Conservation (phyloP, 2,113 vertebrate species). For the Plecturocebus donacophilus region DNA sequence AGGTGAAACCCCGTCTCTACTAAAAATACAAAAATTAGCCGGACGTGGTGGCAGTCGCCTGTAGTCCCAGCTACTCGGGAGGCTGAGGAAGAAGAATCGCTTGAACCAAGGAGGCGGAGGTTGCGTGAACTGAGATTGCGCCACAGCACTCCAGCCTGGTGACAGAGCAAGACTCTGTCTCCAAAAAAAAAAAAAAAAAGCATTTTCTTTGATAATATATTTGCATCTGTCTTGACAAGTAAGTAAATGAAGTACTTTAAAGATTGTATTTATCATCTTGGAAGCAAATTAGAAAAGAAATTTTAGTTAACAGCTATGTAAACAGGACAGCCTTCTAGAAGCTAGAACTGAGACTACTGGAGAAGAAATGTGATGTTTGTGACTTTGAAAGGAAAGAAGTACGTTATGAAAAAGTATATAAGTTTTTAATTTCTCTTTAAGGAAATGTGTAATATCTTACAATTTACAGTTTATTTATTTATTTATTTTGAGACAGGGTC, state of each 20-base stretch:
- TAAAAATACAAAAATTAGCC: no score
- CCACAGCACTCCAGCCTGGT: no score
- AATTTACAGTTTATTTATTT: not conserved
- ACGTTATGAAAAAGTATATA: not conserved
- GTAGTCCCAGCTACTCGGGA: no score
- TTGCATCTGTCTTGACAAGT: not conserved
- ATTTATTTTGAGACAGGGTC: no score
- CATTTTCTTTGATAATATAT: not conserved
- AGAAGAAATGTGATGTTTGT: not conserved
- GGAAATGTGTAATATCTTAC: constrained; percentile 8
- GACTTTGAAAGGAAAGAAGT: not conserved
- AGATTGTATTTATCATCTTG: not conserved
- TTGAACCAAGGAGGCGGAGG: no score
- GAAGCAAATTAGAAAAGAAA: not conserved
- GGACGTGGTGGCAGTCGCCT: no score
- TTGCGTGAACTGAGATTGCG: no score
- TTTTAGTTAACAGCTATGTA: not conserved
- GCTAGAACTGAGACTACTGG: not conserved
- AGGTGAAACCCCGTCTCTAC: no score
- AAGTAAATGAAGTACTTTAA: constrained; percentile 3
- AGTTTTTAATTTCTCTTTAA: not conserved
- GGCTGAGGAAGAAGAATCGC: no score
- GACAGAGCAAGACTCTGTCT: no score
- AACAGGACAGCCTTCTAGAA: not conserved
- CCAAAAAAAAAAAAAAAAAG: not conserved